phyloP scores from a whole-genome alignment of 1,140 invertebrate species.

The Zaprionus ghesquierei region DNA sequence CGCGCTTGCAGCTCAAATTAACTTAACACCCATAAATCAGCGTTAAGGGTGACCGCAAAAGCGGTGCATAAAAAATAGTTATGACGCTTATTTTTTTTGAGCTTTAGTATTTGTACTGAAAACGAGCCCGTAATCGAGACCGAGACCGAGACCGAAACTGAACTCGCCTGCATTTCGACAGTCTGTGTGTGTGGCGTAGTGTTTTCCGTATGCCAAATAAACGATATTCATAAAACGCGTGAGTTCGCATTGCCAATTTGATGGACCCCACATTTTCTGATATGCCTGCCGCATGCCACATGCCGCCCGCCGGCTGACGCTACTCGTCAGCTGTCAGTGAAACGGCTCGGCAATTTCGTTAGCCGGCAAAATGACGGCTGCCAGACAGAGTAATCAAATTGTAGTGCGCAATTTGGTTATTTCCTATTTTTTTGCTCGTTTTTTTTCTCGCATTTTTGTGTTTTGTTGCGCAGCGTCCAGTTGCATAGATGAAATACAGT shows the following conservation, averaged over 20 bases:
- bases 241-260: constrained; percentile 66
- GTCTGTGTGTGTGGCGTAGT: no score
- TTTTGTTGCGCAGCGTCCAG: constrained; percentile 4
- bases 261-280: constrained; percentile 48
- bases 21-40: constrained; percentile 80
- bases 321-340: constrained; percentile 27
- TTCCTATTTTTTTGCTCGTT: constrained; percentile 25
- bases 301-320: not conserved
- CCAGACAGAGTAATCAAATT: constrained; percentile 72
- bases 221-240: constrained; percentile 67
- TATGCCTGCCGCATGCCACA: not conserved
- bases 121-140: constrained; percentile 8
- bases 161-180: constrained; percentile 34
- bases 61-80: constrained; percentile 76
- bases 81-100: constrained; percentile 53
- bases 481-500: constrained; percentile 55
- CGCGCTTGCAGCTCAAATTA: constrained; percentile 66
- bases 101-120: constrained; percentile 23
- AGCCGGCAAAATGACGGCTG: constrained; percentile 50
- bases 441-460: constrained; percentile 35
- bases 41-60: constrained; percentile 77
- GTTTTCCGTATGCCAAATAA: constrained; percentile 62
- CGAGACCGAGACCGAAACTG: constrained; percentile 10
- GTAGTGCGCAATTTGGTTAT: constrained; percentile 61
- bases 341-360: constrained; percentile 24